These are phyloP conservation scores for Ostrea denselamellosa DNA, from an alignment of 1,140 invertebrate genomes.

Conservation along the genomic window DNA sequence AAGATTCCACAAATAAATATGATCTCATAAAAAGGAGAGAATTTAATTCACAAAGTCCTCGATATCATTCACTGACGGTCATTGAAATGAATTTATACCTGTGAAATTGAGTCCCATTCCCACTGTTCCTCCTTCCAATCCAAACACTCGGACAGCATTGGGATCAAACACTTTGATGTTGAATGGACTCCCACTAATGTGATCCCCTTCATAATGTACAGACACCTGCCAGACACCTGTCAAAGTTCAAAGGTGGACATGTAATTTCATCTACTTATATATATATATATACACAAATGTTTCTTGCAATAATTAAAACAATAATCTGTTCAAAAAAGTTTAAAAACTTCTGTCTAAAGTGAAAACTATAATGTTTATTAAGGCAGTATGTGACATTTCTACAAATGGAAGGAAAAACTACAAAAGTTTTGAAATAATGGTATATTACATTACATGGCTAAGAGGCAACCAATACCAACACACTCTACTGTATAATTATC, in stretches of 20 bases:
- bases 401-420: background rate
- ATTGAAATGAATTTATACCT: constrained; percentile 59
- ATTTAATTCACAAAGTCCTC: too few relatives aligned
- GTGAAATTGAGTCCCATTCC: constrained; percentile 76
- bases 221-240: constrained; percentile 94
- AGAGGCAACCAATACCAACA: too few relatives aligned
- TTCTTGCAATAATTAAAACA: background rate
- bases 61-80: too few relatives aligned
- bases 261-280: background rate
- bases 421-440: too few relatives aligned
- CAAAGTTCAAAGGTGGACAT: constrained; percentile 42
- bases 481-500: too few relatives aligned
- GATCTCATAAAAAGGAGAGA: too few relatives aligned
- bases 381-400: background rate
- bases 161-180: constrained; percentile 76
- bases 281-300: background rate
- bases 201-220: constrained; percentile 95
- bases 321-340: background rate
- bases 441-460: too few relatives aligned
- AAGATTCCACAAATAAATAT: too few relatives aligned
- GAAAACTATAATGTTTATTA: background rate
- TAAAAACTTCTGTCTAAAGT: background rate
- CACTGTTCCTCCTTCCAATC: constrained; percentile 76
- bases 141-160: constrained; percentile 71
- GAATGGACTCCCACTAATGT: constrained; percentile 89